phyloP scores from a whole-genome alignment of 2,113 vertebrate species.

The Pongo abelii region DNA sequence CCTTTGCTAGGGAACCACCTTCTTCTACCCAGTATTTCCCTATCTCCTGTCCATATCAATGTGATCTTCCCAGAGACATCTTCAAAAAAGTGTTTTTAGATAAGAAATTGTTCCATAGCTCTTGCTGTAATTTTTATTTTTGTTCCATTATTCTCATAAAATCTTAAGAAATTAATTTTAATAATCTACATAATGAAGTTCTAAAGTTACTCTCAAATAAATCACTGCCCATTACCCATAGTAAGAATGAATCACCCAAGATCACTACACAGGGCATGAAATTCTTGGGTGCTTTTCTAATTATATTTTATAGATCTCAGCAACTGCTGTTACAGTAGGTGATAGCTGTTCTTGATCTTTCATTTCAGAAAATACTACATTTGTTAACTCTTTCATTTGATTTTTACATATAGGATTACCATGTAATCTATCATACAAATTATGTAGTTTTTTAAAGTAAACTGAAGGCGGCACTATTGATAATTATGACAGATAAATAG shows the following conservation, averaged over 20 bases:
- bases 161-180: conserved; percentile 8
- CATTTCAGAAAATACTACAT: neutral
- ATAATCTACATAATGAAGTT: neutral
- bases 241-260: neutral
- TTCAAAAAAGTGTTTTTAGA: neutral
- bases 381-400: neutral
- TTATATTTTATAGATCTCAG: neutral
- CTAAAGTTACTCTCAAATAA: neutral
- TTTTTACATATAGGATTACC: neutral
- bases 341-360: neutral
- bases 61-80: neutral
- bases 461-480: neutral
- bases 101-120: neutral
- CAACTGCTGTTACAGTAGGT: neutral
- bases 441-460: neutral
- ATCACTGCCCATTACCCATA: neutral
- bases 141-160: neutral
- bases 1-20: too few species aligned
- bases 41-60: too few species aligned
- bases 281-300: neutral
- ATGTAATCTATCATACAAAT: neutral
- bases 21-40: too few species aligned
- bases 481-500: neutral
- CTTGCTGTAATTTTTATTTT: neutral
- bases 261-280: neutral